These are phyloP conservation scores for Alexandromys fortis DNA, from an alignment of 2,113 vertebrate genomes.

Conservation along the genomic window DNA sequence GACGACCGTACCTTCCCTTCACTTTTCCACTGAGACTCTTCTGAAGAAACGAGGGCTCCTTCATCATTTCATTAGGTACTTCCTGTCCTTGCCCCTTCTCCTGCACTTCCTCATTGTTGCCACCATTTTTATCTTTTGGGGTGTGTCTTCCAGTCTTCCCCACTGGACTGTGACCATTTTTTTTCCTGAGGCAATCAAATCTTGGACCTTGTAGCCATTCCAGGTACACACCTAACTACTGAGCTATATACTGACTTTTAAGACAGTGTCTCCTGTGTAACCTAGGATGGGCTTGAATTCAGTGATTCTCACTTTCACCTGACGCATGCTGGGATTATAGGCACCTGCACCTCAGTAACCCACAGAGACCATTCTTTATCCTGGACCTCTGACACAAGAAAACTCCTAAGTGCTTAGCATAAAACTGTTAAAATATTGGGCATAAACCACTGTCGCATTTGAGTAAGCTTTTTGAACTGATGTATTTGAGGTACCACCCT, in stretches of 20 bases:
- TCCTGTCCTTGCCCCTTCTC: neutral
- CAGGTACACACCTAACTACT: neutral
- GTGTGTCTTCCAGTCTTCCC: neutral
- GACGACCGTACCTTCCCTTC: too few relatives aligned
- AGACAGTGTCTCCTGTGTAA: neutral
- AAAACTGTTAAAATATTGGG: neutral
- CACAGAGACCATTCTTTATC: neutral
- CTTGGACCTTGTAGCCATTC: neutral
- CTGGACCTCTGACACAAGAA: neutral
- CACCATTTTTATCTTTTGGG: slow-evolving; percentile 47
- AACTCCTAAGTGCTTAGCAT: neutral
- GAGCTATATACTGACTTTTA: neutral
- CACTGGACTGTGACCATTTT: slow-evolving; percentile 14
- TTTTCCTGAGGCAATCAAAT: neutral
- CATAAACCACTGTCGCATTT: neutral
- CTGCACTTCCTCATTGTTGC: neutral
- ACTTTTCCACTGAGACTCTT: neutral
- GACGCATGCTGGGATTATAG: neutral
- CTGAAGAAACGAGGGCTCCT: neutral
- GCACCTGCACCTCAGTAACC: neutral
- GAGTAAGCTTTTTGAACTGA: neutral
- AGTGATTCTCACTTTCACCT: too few relatives aligned
- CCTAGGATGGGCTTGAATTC: neutral
- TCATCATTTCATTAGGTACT: neutral
- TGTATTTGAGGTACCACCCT: neutral